Percentiles rank a stretch among this genome's conserved stretches.
Evolutionary conservation across 2,888 invertebrate genomes (phyloP).

Genomic region (Listrodromus nycthemerus): DNA sequence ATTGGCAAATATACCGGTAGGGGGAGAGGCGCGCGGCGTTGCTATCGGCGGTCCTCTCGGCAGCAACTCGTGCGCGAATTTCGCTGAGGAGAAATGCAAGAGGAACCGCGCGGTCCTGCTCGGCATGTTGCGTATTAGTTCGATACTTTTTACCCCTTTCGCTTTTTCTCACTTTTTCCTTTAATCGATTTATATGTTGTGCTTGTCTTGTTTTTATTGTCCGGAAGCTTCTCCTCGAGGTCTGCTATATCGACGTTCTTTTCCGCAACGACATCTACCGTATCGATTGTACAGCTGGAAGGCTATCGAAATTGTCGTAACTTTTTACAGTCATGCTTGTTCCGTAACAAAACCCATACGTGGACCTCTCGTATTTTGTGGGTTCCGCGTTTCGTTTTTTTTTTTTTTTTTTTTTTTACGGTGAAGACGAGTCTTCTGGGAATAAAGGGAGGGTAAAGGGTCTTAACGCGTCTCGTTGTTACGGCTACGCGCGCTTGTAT

Average conservation of each 20-base stretch:
- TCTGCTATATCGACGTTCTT: too few relatives aligned
- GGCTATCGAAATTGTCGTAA: too few relatives aligned
- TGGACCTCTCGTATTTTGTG: too few relatives aligned
- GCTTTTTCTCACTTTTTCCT: background rate
- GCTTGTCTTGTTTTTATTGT: background rate
- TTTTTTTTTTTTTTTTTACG: too few relatives aligned
- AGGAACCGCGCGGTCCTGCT: background rate
- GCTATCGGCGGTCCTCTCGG: constrained; percentile 17
- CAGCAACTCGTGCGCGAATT: constrained; percentile 56
- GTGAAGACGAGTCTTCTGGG: too few relatives aligned
- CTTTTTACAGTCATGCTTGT: too few relatives aligned
- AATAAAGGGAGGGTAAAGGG: background rate
- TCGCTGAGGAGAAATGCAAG: background rate
- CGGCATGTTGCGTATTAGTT: constrained; percentile 43
- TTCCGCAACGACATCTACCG: too few relatives aligned
- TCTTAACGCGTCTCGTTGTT: constrained; percentile 33
- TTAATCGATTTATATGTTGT: background rate
- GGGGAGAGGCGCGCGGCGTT: constrained; percentile 7
- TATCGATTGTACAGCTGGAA: too few relatives aligned
- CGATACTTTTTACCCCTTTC: constrained; percentile 29
- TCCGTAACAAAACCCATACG: too few relatives aligned
- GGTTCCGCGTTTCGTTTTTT: too few relatives aligned
- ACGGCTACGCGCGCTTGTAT: constrained; percentile 4
- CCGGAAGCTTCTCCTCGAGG: background rate
- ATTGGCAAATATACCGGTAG: constrained; percentile 24